Evolutionary conservation across 2,113 vertebrate genomes (phyloP), one percentile per base, ranked within the genome.

Genomic region (Xenopus laevis): DNA sequence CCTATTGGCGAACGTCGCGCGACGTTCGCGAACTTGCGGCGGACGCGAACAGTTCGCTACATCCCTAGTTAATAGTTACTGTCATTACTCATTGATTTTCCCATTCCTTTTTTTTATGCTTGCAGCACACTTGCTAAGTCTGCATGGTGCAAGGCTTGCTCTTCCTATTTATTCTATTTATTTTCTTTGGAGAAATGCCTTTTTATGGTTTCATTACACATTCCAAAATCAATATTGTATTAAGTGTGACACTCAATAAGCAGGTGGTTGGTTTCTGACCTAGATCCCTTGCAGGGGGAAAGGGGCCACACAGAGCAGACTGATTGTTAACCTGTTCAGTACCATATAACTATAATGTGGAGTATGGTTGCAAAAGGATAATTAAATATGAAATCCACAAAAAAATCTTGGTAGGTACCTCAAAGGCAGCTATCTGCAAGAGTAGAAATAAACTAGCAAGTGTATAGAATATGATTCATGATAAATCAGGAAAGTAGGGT

Each of bases 71-170:
- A n/a, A 83, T 80, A 78, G 79, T 63, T 65, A 79, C 72, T 81
- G 60, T 72, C 81, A 79, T 79, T 76, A 78, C 69, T 77, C 61
- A 86, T 81, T 74, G 78, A 81, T 80, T 83, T 83, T 66, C 45
- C 58, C 74, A 50, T 81, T 79, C 77, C 63, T 45, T 27, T 27
- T n/a, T 4, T 72, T 69, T 75, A 67, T 52, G 9, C 73, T 79
- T 53, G 74, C 61, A 0, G 0, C 7, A 7, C 47, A 79, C 79
- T 81, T 78, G 68, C 68, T 47, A 74, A 15, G 68, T 68, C 30
- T 78, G 45, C 65, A 55, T 62, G 73, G 17, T 52, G 63, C 59
- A 67, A 79, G 17, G 6, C 76, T 23, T 59, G 30, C 17, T 68
- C 72, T 71, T 17, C 65, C 74, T 6, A 62, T 70, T 76, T 69